Base-by-base conservation (phyloP, 1,140 invertebrate genomes). In the Melitaea cinxia region DNA sequence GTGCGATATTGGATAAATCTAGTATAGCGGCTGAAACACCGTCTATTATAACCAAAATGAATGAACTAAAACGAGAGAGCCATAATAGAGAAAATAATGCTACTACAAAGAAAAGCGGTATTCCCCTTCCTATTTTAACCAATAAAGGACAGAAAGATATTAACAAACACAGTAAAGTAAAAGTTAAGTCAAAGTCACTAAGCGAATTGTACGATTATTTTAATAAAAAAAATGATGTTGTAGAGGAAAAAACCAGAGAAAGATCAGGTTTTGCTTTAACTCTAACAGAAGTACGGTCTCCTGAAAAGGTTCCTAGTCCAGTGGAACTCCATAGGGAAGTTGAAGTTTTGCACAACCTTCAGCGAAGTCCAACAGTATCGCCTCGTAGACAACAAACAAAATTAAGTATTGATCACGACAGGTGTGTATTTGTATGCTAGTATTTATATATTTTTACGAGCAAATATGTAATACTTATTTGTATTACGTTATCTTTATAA, bases 281-380 rank as follows among this genome's bases (percentile, higher is more conserved):
- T 6, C 64, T 89, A 54, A 55, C 70, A 1, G 85, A 85, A 63
- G 80, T 82, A 6, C 89, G 85, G 65, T 91, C 91, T 21, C 85
- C 88, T 0, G 92, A 92, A 14, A 91, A 90, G 65, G 85, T 87
- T 17, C 83, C 91, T 1, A 83, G 83, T 73, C 91, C 80, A 53
- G 82, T 84, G 39, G 86, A 92, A 28, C 71, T 88, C 12, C 93
- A 94, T 70, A 92, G 92, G 53, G 91, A 93, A 77, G 92, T 94
- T 6, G 93, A 94, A 72, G 91, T 94, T 2, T 81, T 94, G 12
- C 93, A 94, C 68, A 94, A 94, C 75, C 82, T 94, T 37, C 92
- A 93, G 70, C 73, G 92, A 0, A 92, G 92, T 79, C 91, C 91
- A 0, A 69, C 68, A 0, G 65, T 86, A 4, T 93, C 92, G 3